Conservation (phyloP, 2,888 invertebrate species). For the Strigamia transsilvanica region DNA sequence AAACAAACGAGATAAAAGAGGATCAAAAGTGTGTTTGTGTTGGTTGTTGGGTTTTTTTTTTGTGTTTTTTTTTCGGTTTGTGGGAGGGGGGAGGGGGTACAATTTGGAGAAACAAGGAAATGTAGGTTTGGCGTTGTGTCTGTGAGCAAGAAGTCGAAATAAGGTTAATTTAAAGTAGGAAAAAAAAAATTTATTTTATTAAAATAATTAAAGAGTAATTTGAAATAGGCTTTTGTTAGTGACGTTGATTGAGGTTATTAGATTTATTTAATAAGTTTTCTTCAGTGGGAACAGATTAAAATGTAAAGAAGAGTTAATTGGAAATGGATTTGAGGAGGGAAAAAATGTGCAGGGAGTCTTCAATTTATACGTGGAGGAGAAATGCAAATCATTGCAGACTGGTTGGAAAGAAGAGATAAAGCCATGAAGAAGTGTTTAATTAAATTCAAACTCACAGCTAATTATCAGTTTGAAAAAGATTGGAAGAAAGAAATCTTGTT, state of each 20-base stretch:
- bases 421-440: constrained; percentile 51
- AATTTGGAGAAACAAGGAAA: not conserved
- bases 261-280: constrained; percentile 26
- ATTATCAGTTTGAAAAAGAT: constrained; percentile 51
- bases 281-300: constrained; percentile 30
- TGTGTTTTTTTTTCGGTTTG: no score
- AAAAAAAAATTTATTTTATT: not conserved
- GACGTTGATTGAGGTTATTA: constrained; percentile 30
- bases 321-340: constrained; percentile 30
- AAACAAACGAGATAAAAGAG: constrained; percentile 3
- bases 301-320: constrained; percentile 30
- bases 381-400: constrained; percentile 30
- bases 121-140: not conserved
- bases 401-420: constrained; percentile 26
- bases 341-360: constrained; percentile 21
- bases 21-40: not conserved
- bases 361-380: constrained; percentile 17
- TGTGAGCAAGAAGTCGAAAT: no score
- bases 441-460: constrained; percentile 53
- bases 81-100: no score
- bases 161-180: no score
- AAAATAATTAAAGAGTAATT: constrained; percentile 30
- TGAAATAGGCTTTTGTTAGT: constrained; percentile 5
- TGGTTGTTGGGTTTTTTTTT: not conserved
- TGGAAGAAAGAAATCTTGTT: constrained; percentile 28